Evolutionary conservation across 2,113 vertebrate genomes (phyloP).

Genomic region (Oryctolagus cuniculus): DNA sequence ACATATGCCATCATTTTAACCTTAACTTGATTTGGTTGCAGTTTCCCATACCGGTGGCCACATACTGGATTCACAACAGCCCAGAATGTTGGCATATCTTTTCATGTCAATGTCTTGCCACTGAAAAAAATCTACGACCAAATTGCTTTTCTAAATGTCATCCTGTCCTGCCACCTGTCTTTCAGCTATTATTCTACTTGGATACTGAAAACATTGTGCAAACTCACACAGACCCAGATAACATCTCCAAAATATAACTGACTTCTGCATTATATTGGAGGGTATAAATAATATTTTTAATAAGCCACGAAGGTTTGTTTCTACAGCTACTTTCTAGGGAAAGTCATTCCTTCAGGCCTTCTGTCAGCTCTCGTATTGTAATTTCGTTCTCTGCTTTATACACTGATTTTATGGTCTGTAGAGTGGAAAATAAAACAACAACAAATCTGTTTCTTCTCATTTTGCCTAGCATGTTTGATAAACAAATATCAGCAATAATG

Average conservation of each 20-base stretch:
- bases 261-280: slow-evolving; percentile 3
- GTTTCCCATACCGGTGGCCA: neutral
- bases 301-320: neutral
- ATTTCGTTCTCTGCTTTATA: slow-evolving; percentile 62
- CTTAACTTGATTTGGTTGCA: neutral
- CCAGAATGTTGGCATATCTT: neutral
- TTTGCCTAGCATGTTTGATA: slow-evolving; percentile 34
- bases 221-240: slow-evolving; percentile 23
- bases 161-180: slow-evolving; percentile 30
- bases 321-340: neutral
- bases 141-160: slow-evolving; percentile 50
- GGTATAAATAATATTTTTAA: neutral
- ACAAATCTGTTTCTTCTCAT: slow-evolving; percentile 39
- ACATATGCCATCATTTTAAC: neutral
- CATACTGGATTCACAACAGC: neutral
- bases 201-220: slow-evolving; percentile 21
- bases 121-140: neutral
- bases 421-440: slow-evolving; percentile 60
- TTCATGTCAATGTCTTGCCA: neutral
- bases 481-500: slow-evolving; percentile 68
- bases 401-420: slow-evolving; percentile 62
- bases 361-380: slow-evolving; percentile 16
- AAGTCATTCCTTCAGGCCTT: neutral
- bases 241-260: slow-evolving; percentile 53
- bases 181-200: neutral